These are phyloP conservation scores for Tachysurus vachellii DNA, from an alignment of 2,113 vertebrate genomes.

Conservation along the genomic window DNA sequence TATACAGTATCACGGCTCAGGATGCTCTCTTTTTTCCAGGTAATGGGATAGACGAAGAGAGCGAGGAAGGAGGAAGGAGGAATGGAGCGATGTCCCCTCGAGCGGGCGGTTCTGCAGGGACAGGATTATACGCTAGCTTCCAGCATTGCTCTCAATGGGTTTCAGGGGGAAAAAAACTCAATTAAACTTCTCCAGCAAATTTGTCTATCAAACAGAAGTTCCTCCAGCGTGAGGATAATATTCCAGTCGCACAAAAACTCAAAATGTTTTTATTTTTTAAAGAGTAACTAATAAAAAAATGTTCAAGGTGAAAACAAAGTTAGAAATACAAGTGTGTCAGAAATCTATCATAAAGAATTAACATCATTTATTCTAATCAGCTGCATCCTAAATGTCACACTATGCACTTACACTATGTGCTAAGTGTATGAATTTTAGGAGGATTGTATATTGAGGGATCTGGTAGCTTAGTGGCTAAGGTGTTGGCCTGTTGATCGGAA, in stretches of 20 bases:
- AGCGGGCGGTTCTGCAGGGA: conserved; percentile 44
- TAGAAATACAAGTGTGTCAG: neutral
- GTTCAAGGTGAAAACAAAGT: neutral
- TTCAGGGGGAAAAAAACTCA: conserved; percentile 45
- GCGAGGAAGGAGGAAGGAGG: conserved; percentile 37
- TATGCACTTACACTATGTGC: too few relatives aligned
- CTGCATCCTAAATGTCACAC: too few relatives aligned
- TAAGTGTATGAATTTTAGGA: too few relatives aligned
- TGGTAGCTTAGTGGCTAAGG: too few relatives aligned
- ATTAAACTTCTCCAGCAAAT: conserved; percentile 54
- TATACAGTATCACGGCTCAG: conserved; percentile 45
- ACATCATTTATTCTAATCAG: neutral
- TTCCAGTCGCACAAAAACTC: neutral
- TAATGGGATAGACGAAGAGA: conserved; percentile 47
- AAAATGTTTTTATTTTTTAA: neutral
- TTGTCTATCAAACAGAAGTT: conserved; percentile 42
- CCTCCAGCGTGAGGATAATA: conserved; percentile 22
- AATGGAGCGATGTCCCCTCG: conserved; percentile 40
- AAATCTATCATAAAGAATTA: neutral
- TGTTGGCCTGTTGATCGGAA: too few relatives aligned
- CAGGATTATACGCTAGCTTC: conserved; percentile 56
- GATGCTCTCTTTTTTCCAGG: conserved; percentile 50
- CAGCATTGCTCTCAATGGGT: conserved; percentile 46
- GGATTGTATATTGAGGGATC: too few relatives aligned
- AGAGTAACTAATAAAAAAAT: neutral